These are phyloP conservation scores for Polydrusus pterygomalis DNA, from an alignment of 2,888 invertebrate species.

Conservation along the genomic window DNA sequence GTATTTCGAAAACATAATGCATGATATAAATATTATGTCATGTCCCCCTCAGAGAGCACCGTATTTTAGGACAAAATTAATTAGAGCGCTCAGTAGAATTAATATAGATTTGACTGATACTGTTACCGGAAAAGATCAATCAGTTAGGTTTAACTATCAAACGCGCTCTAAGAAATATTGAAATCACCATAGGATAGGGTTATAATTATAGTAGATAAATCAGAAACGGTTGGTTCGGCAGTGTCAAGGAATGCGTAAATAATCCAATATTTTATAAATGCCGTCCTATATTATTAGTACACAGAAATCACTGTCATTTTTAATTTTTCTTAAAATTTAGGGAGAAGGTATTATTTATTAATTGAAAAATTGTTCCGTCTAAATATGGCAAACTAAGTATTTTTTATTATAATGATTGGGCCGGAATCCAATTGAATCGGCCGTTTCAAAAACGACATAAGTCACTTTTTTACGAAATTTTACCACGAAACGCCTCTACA, in stretches of 20 bases:
- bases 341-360: too few species aligned
- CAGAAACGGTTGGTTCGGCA: conserved; percentile 15
- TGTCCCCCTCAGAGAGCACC: neutral
- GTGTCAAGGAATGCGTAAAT: conserved; percentile 4
- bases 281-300: conserved; percentile 4
- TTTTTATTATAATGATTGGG: too few species aligned
- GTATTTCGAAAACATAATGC: too few species aligned
- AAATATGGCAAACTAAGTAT: too few species aligned
- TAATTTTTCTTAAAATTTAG: too few species aligned
- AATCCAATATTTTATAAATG: conserved; percentile 2
- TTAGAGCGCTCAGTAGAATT: neutral
- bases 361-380: too few species aligned
- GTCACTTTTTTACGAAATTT: too few species aligned
- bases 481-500: too few species aligned
- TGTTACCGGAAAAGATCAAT: conserved; percentile 15
- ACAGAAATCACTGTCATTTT: neutral
- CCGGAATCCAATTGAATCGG: too few species aligned
- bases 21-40: neutral
- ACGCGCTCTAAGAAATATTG: conserved; percentile 7
- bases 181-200: conserved; percentile 20
- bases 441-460: too few species aligned
- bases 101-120: conserved; percentile 9
- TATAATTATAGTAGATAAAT: conserved; percentile 29
- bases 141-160: conserved; percentile 6
- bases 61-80: conserved; percentile 13